Base-by-base conservation (phyloP, 2,888 invertebrate species). In the Itoplectis maculator region DNA sequence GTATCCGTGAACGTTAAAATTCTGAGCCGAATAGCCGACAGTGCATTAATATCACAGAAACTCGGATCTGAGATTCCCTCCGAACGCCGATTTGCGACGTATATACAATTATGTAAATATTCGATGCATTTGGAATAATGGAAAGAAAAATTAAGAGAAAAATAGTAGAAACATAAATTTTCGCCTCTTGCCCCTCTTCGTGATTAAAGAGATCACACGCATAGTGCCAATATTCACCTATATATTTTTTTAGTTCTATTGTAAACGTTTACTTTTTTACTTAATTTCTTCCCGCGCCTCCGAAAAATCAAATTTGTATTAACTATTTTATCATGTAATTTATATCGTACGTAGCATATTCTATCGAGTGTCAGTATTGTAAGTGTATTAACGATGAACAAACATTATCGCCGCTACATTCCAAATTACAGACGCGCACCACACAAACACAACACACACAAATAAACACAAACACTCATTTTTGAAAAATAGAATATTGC, bases 11-110 rank as follows among this genome's bases (percentile, higher is more conserved):
- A 73, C 47, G 54, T 66, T n/a, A n/a, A 72, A 37, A 66, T 79
- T 72, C 23, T 15, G 66, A 73, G 11, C 15, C 6, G 37, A 59
- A 45, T 61, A 63, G 45, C 77, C 81, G 72, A 77, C 72, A 81
- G 77, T 72, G 81, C 81, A 81, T 77, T 59, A 59, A 42, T 76
- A 81, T 61, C 51, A 70, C 65, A 72, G 51, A 77, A 70, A 70
- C 56, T 81, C 56, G 20, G 37, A 77, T 81, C 66, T 65, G 49
- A 54, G 63, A 72, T 78, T 63, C 63, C 78, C 45, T 72, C 49
- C 45, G 42, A 61, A 70, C 9, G 20, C 40, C 45, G 54, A 37
- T 70, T 37, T 23, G 59, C 61, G 29, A 63, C 56, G 7, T 51
- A 29, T 18, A 47, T 18, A 47, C 54, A 45, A 42, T 49, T 51